These are phyloP conservation scores for Vulpes lagopus DNA, from an alignment of 2,113 vertebrate genomes.

Conservation along the genomic window DNA sequence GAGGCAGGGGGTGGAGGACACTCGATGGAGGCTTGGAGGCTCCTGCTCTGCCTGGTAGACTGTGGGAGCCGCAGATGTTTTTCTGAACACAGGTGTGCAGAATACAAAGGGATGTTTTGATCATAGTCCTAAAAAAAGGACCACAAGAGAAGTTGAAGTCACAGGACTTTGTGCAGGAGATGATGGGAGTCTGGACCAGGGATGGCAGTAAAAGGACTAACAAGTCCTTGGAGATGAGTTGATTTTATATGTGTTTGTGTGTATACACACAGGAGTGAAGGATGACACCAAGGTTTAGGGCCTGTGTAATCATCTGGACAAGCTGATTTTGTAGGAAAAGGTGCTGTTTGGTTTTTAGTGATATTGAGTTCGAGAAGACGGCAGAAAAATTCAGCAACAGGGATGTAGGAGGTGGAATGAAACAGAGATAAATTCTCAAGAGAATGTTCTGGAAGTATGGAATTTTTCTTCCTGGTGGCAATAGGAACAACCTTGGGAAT, in stretches of 20 bases:
- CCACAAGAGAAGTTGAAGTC: neutral
- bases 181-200: neutral
- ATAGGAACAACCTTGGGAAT: neutral
- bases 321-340: neutral
- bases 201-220: neutral
- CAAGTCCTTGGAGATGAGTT: neutral
- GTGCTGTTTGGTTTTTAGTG: neutral
- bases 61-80: neutral
- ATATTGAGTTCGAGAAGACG: neutral
- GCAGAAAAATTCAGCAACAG: neutral
- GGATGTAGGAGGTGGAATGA: neutral
- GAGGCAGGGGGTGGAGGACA: neutral
- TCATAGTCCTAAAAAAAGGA: neutral
- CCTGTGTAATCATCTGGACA: neutral
- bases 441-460: constrained; percentile 25
- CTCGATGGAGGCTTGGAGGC: neutral
- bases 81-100: neutral
- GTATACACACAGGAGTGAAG: neutral
- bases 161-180: neutral
- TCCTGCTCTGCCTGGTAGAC: neutral
- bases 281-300: neutral
- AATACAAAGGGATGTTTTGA: neutral
- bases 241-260: neutral
- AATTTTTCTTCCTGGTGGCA: neutral
- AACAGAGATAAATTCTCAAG: neutral